Base-by-base conservation (phyloP, 1,140 invertebrate species). In the Aphaenogaster rudis region DNA sequence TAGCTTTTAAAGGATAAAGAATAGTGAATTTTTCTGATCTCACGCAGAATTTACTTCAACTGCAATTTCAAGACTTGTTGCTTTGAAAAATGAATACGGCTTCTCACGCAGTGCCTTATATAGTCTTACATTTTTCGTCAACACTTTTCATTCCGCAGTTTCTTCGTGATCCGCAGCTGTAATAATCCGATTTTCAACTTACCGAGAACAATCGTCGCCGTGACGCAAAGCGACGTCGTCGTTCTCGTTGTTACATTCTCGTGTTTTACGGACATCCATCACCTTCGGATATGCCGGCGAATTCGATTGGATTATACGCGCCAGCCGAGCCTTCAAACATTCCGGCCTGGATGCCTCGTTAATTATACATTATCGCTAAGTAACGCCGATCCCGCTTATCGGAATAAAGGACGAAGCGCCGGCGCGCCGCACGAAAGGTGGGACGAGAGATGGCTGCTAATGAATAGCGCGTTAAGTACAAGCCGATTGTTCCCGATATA, bases 281-380 rank as follows among this genome's bases (percentile, higher is more conserved):
- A 84, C 50, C 21, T 61, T 33, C 54, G 45, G 42, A 63, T 82
- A 48, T 72, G 67, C 52, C 42, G 45, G 69, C 39, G 80, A 84
- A 74, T 84, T 61, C 69, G 54, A 84, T 84, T 84, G 80, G 80
- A 84, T 84, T 76, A 84, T 33, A 74, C 69, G 42, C 80, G 69
- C 69, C 80, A 76, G 69, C 28, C 67, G 67, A 74, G 54, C 80
- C 80, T 84, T 84, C 33, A 84, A 82, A 84, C 67, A 74, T 63
- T 84, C 57, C 80, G 28, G 15, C 7, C 54, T 57, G 80, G 54
- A 76, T 84, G 48, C 45, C 69, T 84, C 80, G 69, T 84, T 84
- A 84, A 84, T 84, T 84, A 76, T 84, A 74, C 69, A 84, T 84
- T 76, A 84, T 84, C 80, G 69, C 54, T 84, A 84, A 82, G 80